Evolutionary conservation across 2,888 invertebrate genomes (phyloP), one percentile per base, ranked within the genome.

Genomic region (Heteromyza rotundicornis): DNA sequence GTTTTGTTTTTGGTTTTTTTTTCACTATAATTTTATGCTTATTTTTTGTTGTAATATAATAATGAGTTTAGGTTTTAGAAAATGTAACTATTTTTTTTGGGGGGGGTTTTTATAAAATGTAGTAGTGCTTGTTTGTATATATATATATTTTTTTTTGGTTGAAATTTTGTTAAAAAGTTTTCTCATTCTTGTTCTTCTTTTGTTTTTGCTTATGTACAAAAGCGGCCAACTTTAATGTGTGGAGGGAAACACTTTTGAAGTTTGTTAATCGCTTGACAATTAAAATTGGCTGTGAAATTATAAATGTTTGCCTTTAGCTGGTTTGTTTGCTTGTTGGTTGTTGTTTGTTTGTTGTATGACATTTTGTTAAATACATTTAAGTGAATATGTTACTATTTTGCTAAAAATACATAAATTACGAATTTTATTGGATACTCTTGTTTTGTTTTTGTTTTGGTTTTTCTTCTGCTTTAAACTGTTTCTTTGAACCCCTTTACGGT

Each of bases 261-360:
- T 27, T 27, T 27, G n/a, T n/a, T n/a, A n/a, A n/a, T n/a, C n/a
- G n/a, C n/a, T n/a, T 27, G 7, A 27, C 27, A 5, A 27, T 27
- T 7, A 27, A 27, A 27, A 27, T 27, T 27, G 27, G 10, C 27
- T n/a, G 5, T 40, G 40, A 27, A 27, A 40, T 40, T 12, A 40
- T 40, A 14, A 32, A 32, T 8, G 12, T 32, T 32, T 32, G 32
- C 32, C 12, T 32, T 5, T 40, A 3, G 3, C n/a, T 40, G 10
- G 5, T 40, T 40, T 40, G 8, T 40, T n/a, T 40, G 5, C 14
- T 40, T 40, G 12, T 40, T 14, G 14, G 27, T 27, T 27, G 27
- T 27, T 59, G 67, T 67, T 74, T 24, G 68, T 71, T 74, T 49
- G 19, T 74, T 74, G 72, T 71, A 73, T 73, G 71, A 73, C 72